Conservation (phyloP, 2,113 vertebrate genomes). For the Gallinago media region DNA sequence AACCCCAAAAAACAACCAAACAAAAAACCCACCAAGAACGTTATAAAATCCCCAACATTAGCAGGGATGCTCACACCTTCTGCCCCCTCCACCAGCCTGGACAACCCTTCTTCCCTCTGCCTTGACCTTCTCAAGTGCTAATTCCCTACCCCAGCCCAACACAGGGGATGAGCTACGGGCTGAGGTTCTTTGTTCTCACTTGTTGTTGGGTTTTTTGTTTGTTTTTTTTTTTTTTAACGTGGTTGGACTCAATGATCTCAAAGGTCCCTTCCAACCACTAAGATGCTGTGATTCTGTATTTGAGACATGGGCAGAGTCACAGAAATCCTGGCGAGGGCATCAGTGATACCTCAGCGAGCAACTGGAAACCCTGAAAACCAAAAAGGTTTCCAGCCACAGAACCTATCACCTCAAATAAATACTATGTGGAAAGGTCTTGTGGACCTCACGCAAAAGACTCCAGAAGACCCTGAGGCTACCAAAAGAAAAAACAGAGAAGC, state of each 20-base stretch:
- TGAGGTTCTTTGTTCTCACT: not conserved
- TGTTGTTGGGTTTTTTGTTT: too few relatives aligned
- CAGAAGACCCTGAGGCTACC: not conserved
- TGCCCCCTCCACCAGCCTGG: not conserved
- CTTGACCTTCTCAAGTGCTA: not conserved
- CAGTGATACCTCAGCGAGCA: not conserved
- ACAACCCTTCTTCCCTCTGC: not conserved
- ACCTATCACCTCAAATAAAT: not conserved
- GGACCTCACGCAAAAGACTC: not conserved
- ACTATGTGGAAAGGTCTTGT: fast-evolving
- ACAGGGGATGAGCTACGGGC: fast-evolving
- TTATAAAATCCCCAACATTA: not conserved
- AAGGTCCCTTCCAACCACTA: too few relatives aligned
- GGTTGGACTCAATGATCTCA: too few relatives aligned
- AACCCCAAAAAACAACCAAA: too few relatives aligned
- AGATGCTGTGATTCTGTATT: too few relatives aligned
- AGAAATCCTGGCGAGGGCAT: fast-evolving
- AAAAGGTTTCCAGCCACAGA: not conserved
- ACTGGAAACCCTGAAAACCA: not conserved
- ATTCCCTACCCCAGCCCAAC: not conserved
- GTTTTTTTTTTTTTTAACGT: too few relatives aligned
- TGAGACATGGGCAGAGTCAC: fast-evolving
- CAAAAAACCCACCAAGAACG: too few relatives aligned
- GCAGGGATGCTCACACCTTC: not conserved
- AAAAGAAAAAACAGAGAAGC: not conserved